phyloP scores from a whole-genome alignment of 2,797 vertebrate species.

The Spheniscus humboldti region DNA sequence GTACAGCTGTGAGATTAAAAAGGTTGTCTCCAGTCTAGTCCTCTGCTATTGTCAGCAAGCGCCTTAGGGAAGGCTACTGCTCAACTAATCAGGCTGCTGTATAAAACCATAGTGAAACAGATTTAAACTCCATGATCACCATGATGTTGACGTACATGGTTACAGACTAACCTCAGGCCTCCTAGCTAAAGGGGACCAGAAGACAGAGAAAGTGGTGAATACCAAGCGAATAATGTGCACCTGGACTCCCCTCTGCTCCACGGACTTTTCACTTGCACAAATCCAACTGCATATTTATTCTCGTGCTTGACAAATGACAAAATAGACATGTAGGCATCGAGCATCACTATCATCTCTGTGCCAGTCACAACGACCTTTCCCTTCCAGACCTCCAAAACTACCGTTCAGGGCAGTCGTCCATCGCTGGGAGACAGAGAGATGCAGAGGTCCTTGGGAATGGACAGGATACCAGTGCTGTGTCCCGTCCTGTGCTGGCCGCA shows the following conservation, averaged over 20 bases:
- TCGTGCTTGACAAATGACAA: neutral
- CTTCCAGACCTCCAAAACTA: neutral
- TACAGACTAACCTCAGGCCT: neutral
- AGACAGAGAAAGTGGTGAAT: neutral
- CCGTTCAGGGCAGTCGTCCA: accelerated
- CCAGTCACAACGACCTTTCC: neutral
- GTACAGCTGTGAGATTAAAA: neutral
- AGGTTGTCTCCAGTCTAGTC: neutral
- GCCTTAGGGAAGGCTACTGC: neutral
- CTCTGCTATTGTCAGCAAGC: neutral
- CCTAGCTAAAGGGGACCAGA: neutral
- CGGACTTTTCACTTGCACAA: neutral
- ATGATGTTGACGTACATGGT: neutral
- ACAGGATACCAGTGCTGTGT: neutral
- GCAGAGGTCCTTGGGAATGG: neutral
- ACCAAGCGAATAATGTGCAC: neutral
- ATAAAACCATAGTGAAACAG: neutral
- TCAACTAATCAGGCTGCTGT: neutral
- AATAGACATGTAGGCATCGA: accelerated
- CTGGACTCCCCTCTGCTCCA: neutral
- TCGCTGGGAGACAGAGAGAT: neutral
- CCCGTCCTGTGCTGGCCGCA: neutral
- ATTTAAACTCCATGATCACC: neutral
- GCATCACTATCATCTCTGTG: neutral
- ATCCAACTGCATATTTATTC: neutral